Percentiles rank a stretch among this genome's conserved stretches.
These are phyloP conservation scores for Oscheius sp. DNA, from an alignment of 2,888 invertebrate genomes.

Conservation along the genomic window DNA sequence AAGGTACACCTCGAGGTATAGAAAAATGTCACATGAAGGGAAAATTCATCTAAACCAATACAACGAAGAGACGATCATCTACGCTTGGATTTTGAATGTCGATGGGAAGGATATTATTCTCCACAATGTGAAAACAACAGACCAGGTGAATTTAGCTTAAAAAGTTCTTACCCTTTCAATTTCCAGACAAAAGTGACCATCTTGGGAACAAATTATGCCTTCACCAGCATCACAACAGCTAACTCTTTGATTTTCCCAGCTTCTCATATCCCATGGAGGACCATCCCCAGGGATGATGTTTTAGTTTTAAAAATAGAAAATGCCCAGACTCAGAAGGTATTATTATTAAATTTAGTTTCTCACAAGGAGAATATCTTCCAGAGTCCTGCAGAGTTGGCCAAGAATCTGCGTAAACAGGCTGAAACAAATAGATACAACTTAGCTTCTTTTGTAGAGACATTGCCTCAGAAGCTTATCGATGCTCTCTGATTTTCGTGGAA, in stretches of 20 bases:
- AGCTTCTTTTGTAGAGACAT: not conserved
- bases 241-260: constrained; percentile 10
- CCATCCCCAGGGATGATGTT: constrained; percentile 51
- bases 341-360: too few relatives aligned
- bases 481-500: too few relatives aligned
- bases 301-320: constrained; percentile 65
- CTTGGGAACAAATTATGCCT: constrained; percentile 56
- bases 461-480: not conserved
- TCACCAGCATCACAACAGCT: not conserved
- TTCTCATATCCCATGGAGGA: constrained; percentile 49
- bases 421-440: not conserved
- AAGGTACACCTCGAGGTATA: constrained; percentile 59
- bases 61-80: constrained; percentile 55
- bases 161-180: constrained; percentile 16
- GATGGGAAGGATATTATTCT: constrained; percentile 40
- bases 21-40: constrained; percentile 22
- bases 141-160: too few relatives aligned
- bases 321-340: constrained; percentile 42
- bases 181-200: constrained; percentile 57
- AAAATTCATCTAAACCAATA: constrained; percentile 41
- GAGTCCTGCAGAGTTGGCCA: not conserved
- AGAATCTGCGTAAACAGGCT: constrained; percentile 14
- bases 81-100: constrained; percentile 63
- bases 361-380: too few relatives aligned
- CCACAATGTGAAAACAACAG: constrained; percentile 49